These are phyloP conservation scores for Peromyscus eremicus DNA, from an alignment of 2,797 vertebrate species.

Conservation along the genomic window DNA sequence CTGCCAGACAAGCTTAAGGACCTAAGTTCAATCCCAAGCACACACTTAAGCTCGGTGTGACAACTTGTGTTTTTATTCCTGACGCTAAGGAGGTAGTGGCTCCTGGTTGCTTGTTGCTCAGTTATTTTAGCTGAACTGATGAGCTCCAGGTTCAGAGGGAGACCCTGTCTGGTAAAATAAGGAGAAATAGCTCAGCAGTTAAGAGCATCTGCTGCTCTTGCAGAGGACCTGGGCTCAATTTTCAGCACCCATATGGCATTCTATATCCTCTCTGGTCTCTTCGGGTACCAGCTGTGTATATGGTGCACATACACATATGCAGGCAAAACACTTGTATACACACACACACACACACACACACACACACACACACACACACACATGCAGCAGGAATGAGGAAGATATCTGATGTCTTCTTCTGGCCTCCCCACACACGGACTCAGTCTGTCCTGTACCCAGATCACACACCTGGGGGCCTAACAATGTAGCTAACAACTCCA, in stretches of 20 bases:
- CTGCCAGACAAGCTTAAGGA: neutral
- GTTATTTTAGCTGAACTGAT: too few relatives aligned
- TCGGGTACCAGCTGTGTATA: neutral
- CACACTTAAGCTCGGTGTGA: neutral
- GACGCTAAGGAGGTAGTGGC: too few relatives aligned
- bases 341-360: neutral
- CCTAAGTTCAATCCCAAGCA: neutral
- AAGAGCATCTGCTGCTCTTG: neutral
- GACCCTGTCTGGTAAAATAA: neutral
- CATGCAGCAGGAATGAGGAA: neutral
- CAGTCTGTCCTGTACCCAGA: too few relatives aligned
- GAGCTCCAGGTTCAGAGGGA: neutral
- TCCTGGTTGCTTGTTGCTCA: neutral
- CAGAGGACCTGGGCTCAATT: neutral
- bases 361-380: neutral
- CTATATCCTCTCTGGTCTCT: neutral
- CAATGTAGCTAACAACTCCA: neutral
- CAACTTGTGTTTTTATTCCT: neutral
- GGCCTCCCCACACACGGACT: fast-evolving
- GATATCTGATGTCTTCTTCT: neutral
- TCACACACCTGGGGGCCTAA: too few relatives aligned
- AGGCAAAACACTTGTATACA: neutral
- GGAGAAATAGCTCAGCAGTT: neutral
- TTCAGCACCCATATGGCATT: neutral
- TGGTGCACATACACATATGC: too few relatives aligned